Conservation (phyloP, 2,113 vertebrate genomes). For the Sinocyclocheilus anshuiensis region DNA sequence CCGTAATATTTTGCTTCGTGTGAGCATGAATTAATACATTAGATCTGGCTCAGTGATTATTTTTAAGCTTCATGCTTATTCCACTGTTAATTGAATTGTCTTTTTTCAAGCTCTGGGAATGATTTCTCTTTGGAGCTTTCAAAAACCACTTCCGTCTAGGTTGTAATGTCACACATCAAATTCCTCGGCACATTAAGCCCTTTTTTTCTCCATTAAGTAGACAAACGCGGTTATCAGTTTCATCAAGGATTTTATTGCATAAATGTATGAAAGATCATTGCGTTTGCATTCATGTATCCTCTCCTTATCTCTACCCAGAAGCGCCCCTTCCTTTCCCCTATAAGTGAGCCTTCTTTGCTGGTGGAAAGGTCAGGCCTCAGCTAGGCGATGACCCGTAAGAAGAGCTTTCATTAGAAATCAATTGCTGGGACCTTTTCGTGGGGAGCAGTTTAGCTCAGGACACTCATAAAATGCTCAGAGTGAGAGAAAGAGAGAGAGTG, state of each 20-base stretch:
- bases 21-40: constrained; percentile 35
- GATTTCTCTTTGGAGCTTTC: constrained; percentile 18
- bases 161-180: constrained; percentile 24
- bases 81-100: constrained; percentile 43
- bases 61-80: constrained; percentile 30
- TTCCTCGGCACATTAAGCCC: not conserved
- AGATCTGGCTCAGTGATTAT: constrained; percentile 22
- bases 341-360: constrained; percentile 9
- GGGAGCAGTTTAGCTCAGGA: constrained; percentile 29
- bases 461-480: not conserved
- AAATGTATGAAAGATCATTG: not conserved
- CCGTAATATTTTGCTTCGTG: constrained; percentile 23
- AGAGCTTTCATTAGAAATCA: constrained; percentile 58
- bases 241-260: not conserved
- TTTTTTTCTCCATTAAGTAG: not conserved
- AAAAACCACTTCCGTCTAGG: not conserved
- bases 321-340: not conserved
- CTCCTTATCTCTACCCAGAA: not conserved
- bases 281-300: not conserved
- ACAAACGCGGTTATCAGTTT: not conserved
- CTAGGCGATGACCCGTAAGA: constrained; percentile 46
- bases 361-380: constrained; percentile 50
- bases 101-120: not conserved
- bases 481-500: constrained; percentile 7
- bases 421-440: constrained; percentile 54